phyloP scores from a whole-genome alignment of 2,888 invertebrate species.

The Magallana nippona region DNA sequence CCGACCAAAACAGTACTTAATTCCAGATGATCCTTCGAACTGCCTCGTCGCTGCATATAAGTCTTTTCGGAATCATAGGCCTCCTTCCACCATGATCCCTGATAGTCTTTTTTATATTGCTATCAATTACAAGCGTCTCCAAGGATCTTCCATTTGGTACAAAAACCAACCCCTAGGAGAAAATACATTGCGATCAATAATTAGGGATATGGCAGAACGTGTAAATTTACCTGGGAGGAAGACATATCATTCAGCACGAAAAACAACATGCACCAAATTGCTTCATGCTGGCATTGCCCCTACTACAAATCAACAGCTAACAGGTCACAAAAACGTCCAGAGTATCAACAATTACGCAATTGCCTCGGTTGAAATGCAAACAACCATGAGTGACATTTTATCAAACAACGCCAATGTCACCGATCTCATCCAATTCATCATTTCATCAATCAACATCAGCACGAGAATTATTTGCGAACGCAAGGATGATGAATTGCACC shows the following conservation, averaged over 20 bases:
- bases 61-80: background rate
- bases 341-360: background rate
- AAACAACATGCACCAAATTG: background rate
- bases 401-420: background rate
- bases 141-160: background rate
- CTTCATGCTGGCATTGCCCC: slow-evolving; percentile 2
- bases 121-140: background rate
- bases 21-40: background rate
- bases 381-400: background rate
- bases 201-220: background rate
- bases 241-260: background rate
- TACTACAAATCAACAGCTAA: background rate
- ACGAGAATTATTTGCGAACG: background rate
- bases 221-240: background rate
- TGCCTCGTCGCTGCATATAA: background rate
- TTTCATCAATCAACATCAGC: background rate
- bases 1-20: background rate
- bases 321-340: background rate
- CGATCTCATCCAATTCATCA: no score
- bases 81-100: slow-evolving; percentile 1
- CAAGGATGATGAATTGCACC: background rate
- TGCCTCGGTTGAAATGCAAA: background rate
- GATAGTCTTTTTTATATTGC: slow-evolving; percentile 1
- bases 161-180: background rate
- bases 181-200: background rate